Evolutionary conservation across 2,797 vertebrate genomes (phyloP).

Genomic region (Streptopelia turtur): DNA sequence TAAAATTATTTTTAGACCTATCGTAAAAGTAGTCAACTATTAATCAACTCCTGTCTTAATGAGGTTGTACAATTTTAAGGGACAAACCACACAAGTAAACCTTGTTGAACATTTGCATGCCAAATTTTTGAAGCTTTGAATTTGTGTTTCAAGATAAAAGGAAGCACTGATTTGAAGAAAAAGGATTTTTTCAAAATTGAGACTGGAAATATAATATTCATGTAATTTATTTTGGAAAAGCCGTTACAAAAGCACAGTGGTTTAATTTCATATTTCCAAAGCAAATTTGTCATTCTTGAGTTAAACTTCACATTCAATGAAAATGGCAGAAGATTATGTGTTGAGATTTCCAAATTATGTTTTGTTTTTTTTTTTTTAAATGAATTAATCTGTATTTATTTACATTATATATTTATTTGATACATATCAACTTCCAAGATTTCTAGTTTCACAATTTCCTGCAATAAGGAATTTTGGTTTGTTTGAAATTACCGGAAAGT

Average conservation of each 20-base stretch:
- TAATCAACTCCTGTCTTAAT: neutral
- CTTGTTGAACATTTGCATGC: neutral
- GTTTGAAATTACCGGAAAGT: neutral
- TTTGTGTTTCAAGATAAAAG: neutral
- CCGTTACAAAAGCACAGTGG: neutral
- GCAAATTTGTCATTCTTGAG: neutral
- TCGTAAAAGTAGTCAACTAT: neutral
- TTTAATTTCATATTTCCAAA: neutral
- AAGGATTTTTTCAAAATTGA: neutral
- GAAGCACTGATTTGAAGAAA: neutral
- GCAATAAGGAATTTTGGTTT: neutral
- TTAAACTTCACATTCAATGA: neutral
- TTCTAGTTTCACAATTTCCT: neutral
- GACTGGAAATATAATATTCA: neutral
- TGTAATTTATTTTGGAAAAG: neutral
- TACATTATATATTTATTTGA: neutral
- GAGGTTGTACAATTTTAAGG: neutral
- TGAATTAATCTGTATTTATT: neutral
- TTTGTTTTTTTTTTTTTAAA: accelerated
- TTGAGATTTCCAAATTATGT: neutral
- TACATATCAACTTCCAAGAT: neutral
- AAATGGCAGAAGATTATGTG: neutral
- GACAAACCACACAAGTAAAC: neutral
- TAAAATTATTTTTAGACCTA: neutral
- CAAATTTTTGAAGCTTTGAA: neutral